Base-by-base conservation (phyloP, 2,888 invertebrate species). In the Eupeodes latifasciatus region DNA sequence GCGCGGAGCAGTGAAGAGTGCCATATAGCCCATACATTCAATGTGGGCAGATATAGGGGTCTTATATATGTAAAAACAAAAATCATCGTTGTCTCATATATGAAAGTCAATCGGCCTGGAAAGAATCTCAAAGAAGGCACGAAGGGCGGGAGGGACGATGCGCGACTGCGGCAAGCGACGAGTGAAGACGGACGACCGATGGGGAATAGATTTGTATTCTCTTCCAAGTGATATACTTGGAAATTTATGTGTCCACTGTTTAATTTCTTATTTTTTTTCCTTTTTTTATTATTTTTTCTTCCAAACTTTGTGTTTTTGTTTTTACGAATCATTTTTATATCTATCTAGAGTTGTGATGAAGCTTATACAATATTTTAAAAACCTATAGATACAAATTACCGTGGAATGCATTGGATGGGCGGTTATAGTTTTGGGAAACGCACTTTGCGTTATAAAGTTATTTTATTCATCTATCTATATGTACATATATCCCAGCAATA, bases 141-240 rank as follows among this genome's bases (percentile, higher is more conserved):
- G 0, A 47, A 44, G 44, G 44, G 36, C 16, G 40, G 40, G 66
- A 2, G 40, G 7, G 40, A 40, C 40, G 40, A 40, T 40, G 9
- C 9, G 40, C 9, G 40, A 40, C 40, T 40, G 40, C 40, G 40
- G 9, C 40, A 9, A 40, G 40, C 40, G 40, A 9, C 4, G 40
- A 9, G 6, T 5, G 9, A 40, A 40, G 40, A 40, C 40, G 27
- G 55, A 53, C 19, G 61, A 36, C 47, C 72, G 55, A 53, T 62
- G 79, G 19, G 71, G 79, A 59, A 76, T 55, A 44, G 16, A 81
- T 85, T 81, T 86, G 91, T 92, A 91, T 91, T 91, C 91, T 91
- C 91, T 92, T 92, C 92, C 92, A 92, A 92, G 90, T 92, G 92
- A 92, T 91, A 91, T 92, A 90, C 91, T 91, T 79, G 91, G 91